Conservation (phyloP, 23 tunicate species). For the Halocynthia roretzi region DNA sequence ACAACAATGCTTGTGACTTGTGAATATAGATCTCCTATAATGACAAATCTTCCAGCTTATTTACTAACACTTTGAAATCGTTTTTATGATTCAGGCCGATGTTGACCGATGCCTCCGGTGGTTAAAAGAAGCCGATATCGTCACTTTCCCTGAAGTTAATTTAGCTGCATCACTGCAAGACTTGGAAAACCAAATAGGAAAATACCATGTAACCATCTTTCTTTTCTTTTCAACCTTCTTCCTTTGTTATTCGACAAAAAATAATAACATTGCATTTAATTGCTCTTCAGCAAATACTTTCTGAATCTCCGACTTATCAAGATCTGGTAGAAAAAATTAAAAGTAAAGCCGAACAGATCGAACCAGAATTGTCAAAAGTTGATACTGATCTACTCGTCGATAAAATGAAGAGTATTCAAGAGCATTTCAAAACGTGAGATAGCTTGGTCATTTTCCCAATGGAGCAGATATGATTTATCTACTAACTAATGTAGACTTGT, state of each 20-base stretch:
- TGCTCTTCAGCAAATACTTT: constrained; percentile 44
- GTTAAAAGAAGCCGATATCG: constrained; percentile 96
- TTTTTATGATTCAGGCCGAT: constrained; percentile 41
- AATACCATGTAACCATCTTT: constrained; percentile 45
- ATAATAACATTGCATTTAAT: background rate
- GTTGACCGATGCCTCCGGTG: constrained; percentile 75
- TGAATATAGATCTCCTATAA: too few relatives aligned
- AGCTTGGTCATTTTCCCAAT: too few relatives aligned
- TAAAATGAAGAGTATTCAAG: constrained; percentile 60
- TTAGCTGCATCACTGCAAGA: constrained; percentile 75
- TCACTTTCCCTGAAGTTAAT: constrained; percentile 83
- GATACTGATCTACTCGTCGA: constrained; percentile 58
- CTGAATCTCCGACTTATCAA: constrained; percentile 59
- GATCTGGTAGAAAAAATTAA: constrained; percentile 59
- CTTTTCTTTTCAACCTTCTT: background rate
- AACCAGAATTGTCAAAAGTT: constrained; percentile 62
- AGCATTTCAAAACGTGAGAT: constrained; percentile 70
- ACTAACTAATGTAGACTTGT: too few relatives aligned
- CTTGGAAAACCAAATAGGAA: constrained; percentile 59
- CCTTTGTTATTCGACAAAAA: background rate
- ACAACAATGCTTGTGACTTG: too few relatives aligned
- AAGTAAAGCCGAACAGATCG: constrained; percentile 50
- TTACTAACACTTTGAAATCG: background rate
- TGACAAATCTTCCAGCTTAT: constrained; percentile 2
- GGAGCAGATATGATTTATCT: too few relatives aligned